phyloP scores from a whole-genome alignment of 2,113 vertebrate genomes.

The Dascyllus trimaculatus region DNA sequence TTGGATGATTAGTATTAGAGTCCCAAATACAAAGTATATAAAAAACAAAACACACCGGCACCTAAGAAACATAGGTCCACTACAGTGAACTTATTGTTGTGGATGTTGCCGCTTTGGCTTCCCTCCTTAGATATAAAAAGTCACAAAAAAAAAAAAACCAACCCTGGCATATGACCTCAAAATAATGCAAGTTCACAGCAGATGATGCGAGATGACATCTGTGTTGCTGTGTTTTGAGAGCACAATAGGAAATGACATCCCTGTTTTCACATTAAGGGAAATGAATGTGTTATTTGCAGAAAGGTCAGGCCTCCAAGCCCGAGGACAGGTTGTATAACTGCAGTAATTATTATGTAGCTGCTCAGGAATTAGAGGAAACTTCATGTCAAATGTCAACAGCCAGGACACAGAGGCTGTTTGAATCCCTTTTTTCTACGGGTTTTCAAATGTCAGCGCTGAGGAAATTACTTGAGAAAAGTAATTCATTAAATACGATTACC shows the following conservation, averaged over 20 bases:
- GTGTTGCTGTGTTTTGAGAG: slow-evolving; percentile 17
- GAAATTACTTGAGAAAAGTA: slow-evolving; percentile 16
- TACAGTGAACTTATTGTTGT: background rate
- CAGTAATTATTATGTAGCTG: slow-evolving; percentile 76
- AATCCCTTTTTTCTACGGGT: slow-evolving; percentile 21
- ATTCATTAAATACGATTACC: slow-evolving; percentile 19
- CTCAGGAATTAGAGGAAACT: slow-evolving; percentile 63
- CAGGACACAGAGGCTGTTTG: slow-evolving; percentile 27
- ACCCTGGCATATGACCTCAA: background rate
- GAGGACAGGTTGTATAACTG: slow-evolving; percentile 68
- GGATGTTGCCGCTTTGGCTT: background rate
- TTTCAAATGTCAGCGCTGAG: slow-evolving; percentile 63
- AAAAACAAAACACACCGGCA: background rate
- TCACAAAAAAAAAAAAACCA: background rate
- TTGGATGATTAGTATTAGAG: background rate
- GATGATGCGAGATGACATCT: slow-evolving; percentile 39
- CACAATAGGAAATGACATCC: slow-evolving; percentile 66
- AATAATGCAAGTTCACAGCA: slow-evolving; percentile 3
- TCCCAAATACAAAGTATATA: slow-evolving; percentile 10
- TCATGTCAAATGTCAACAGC: slow-evolving; percentile 71
- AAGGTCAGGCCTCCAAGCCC: slow-evolving; percentile 72
- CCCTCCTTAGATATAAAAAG: slow-evolving; percentile 2
- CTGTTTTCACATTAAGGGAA: slow-evolving; percentile 65
- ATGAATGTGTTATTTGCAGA: slow-evolving; percentile 68
- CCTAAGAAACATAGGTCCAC: background rate